Conservation (phyloP, 2,888 invertebrate genomes). For the Adelphocoris suturalis region DNA sequence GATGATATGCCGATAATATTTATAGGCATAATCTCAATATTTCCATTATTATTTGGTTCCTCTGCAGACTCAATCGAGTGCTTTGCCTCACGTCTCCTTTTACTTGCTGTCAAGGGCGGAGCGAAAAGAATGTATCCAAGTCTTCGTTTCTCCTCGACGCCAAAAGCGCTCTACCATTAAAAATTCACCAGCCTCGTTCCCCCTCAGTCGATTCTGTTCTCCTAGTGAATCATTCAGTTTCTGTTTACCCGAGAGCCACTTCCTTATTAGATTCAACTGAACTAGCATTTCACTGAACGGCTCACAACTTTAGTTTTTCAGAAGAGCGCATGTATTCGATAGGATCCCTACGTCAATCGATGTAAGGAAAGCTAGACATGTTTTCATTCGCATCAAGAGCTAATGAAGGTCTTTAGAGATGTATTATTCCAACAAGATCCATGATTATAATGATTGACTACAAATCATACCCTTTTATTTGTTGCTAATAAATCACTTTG, state of each 20-base stretch:
- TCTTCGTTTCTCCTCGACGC: not conserved
- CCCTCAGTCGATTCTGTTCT: slow-evolving; percentile 32
- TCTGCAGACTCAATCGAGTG: no score
- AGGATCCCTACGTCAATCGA: not conserved
- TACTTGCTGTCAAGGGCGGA: not conserved
- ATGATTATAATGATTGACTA: no score
- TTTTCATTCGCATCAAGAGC: no score
- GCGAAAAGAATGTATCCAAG: not conserved
- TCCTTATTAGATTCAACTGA: slow-evolving; percentile 63
- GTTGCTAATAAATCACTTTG: no score
- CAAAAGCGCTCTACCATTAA: slow-evolving; percentile 17
- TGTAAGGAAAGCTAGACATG: no score
- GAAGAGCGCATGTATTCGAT: not conserved
- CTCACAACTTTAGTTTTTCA: not conserved
- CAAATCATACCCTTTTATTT: no score
- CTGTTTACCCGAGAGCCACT: slow-evolving; percentile 37
- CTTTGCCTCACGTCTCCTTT: no score
- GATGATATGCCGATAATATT: no score
- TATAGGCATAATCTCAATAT: no score
- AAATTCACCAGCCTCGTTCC: slow-evolving; percentile 23
- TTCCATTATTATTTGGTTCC: no score
- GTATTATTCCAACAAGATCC: no score
- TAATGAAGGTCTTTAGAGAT: no score
- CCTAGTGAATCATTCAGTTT: slow-evolving; percentile 57
- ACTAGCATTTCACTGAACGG: slow-evolving; percentile 40